Evolutionary conservation across 2,888 invertebrate genomes (phyloP).

Genomic region (Cephus rjabovi): DNA sequence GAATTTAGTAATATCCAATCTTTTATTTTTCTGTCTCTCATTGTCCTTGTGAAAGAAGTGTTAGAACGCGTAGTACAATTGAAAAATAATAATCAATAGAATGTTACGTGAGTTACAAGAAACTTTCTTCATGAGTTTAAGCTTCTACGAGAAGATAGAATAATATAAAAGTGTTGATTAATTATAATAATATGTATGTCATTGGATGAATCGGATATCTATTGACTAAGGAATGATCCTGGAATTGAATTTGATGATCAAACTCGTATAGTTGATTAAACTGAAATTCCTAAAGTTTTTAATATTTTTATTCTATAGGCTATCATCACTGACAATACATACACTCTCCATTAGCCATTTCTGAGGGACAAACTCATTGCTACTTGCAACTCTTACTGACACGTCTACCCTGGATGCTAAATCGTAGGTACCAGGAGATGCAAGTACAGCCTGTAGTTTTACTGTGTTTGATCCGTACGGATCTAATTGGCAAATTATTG

Average conservation of each 20-base stretch:
- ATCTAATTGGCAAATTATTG: constrained; percentile 66
- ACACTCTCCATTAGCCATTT: constrained; percentile 62
- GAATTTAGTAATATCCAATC: background rate
- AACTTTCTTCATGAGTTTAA: background rate
- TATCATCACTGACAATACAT: constrained; percentile 53
- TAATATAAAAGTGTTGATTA: background rate
- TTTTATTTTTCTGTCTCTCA: background rate
- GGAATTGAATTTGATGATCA: background rate
- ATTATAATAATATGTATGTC: background rate
- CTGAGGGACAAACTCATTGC: constrained; percentile 53
- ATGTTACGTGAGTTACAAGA: background rate
- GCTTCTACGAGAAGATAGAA: background rate
- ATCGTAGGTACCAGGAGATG: constrained; percentile 76
- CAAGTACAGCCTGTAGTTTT: constrained; percentile 72
- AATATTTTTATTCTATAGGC: constrained; percentile 17
- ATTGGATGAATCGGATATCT: background rate
- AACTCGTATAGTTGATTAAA: background rate
- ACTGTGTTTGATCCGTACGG: constrained; percentile 70
- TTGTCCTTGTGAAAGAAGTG: background rate
- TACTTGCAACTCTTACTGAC: constrained; percentile 54
- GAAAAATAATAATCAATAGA: background rate
- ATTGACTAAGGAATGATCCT: background rate
- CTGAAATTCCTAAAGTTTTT: background rate
- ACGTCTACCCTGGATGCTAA: constrained; percentile 74
- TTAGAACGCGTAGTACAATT: background rate